These are phyloP conservation scores for Loxodonta africana DNA, from an alignment of 2,113 vertebrate genomes.

Conservation along the genomic window DNA sequence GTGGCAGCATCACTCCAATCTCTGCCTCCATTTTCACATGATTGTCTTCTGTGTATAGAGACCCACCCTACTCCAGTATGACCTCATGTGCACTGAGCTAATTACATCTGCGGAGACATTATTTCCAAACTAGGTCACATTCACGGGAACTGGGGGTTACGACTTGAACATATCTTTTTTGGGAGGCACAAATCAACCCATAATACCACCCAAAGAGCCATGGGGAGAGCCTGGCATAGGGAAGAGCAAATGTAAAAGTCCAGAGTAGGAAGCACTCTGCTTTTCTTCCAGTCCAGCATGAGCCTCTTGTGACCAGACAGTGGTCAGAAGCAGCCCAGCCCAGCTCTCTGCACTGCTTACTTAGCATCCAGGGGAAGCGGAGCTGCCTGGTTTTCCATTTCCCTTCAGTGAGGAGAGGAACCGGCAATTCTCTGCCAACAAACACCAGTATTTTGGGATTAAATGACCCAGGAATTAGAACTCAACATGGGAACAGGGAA, in stretches of 20 bases:
- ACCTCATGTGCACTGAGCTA: neutral
- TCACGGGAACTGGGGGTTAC: neutral
- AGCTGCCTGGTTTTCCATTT: neutral
- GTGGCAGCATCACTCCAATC: neutral
- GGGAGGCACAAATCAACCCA: neutral
- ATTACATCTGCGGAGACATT: neutral
- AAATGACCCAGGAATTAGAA: slow-evolving; percentile 38
- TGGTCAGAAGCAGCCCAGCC: neutral
- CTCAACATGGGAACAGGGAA: slow-evolving; percentile 13
- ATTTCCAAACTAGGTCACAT: neutral
- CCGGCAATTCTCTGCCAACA: neutral
- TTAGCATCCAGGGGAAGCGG: neutral
- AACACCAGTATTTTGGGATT: slow-evolving; percentile 16
- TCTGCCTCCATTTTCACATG: neutral
- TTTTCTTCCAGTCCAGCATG: neutral
- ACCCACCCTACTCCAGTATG: neutral
- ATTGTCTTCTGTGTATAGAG: neutral
- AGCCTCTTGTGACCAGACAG: fast-evolving
- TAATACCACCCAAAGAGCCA: neutral
- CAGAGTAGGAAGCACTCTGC: neutral
- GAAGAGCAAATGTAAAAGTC: neutral
- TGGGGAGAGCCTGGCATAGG: neutral
- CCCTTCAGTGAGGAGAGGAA: neutral
- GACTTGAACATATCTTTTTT: neutral
- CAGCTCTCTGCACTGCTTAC: neutral